Base-by-base conservation (phyloP, 2,888 invertebrate species). In the Nephrotoma appendiculata region DNA sequence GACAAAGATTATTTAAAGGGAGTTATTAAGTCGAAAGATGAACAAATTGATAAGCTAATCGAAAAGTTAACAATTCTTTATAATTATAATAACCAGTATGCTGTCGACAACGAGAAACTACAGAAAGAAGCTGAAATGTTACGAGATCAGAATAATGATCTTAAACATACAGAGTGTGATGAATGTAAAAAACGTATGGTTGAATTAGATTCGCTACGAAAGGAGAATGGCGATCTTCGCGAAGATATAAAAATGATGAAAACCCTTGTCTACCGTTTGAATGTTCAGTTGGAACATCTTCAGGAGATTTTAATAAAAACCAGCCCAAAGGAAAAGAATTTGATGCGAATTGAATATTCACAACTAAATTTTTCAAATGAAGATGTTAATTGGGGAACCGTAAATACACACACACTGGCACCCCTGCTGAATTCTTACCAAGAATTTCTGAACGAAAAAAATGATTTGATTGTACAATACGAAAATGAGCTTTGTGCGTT, bases 381-480 rank as follows among this genome's bases (percentile, higher is more conserved):
- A 86, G 85, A 48, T 43, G 19, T 87, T 5, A 87, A 89, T 88
- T 88, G 89, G 88, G 89, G 88, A 1, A 85, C 88, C 0, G 88
- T 91, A 5, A 90, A 89, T 41, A 89, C 89, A 45, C 89, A 91
- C 86, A 90, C 92, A 87, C 84, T 92, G 91, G 93, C 93, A 0
- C 96, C 96, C 0, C 92, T 97, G 5, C 92, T 96, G 88, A 94
- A 95, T 89, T 95, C 96, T 0, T 97, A 96, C 89, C 95, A 96
- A 90, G 96, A 96, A 89, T 95, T 95, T 88, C 90, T 96, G 0
- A 93, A 92, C 88, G 96, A 97, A 89, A 96, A 96, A 89, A 95
- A 95, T 87, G 93, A 94, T 71, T 92, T 96, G 0, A 94, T 97
- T 86, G 89, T 92, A 19, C 94, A 94, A 88, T 96, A 96, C 88